A percentile compares a stretch with the other conserved stretches of the same genome.
Evolutionary conservation across 2,113 vertebrate genomes (phyloP).

Genomic region (Mirza zaza): DNA sequence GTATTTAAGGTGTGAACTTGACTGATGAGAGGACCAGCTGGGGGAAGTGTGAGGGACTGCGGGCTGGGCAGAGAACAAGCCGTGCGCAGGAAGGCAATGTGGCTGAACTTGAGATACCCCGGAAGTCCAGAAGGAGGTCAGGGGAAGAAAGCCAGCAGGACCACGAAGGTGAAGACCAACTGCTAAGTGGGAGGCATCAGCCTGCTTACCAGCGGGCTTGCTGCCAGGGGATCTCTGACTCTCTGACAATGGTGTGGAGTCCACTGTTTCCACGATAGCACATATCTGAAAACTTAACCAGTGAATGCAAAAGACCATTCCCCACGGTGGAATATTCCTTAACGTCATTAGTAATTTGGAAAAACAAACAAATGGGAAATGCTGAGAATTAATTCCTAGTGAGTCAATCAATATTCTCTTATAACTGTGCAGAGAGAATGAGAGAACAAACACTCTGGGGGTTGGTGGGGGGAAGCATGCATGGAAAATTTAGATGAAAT

Average conservation of each 20-base stretch:
- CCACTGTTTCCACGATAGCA: neutral
- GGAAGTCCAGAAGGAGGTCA: neutral
- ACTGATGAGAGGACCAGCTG: neutral
- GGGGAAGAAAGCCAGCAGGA: neutral
- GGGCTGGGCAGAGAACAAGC: neutral
- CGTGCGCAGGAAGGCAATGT: fast-evolving
- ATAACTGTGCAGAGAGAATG: neutral
- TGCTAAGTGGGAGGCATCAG: fast-evolving
- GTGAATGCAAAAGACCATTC: neutral
- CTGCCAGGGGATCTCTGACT: neutral
- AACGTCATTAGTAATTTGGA: neutral
- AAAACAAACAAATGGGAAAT: conserved; percentile 33
- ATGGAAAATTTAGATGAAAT: neutral
- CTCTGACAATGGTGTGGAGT: neutral
- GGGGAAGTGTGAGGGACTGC: too few species aligned
- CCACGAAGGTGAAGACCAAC: neutral
- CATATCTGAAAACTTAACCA: neutral
- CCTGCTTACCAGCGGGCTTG: neutral
- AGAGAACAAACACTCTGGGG: neutral
- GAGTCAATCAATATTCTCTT: neutral
- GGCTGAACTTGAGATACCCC: fast-evolving
- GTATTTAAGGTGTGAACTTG: neutral
- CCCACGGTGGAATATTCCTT: neutral
- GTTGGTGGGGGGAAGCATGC: fast-evolving
- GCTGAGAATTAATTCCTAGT: conserved; percentile 17